These are phyloP conservation scores for Plotosus lineatus DNA, from an alignment of 2,113 vertebrate species.

Conservation along the genomic window DNA sequence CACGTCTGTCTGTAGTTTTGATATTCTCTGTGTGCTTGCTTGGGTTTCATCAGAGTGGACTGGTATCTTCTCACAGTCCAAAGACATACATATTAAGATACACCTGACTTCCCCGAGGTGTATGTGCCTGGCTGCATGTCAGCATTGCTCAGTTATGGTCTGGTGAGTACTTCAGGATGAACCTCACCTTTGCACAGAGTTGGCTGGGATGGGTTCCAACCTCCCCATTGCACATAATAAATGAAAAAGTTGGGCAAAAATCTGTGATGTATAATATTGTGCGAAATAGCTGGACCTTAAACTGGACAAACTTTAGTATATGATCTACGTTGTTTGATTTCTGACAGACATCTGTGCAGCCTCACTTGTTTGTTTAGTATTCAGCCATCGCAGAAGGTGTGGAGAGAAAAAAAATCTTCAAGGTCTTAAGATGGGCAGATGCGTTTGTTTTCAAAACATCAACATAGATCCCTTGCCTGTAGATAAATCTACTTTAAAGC, in stretches of 20 bases:
- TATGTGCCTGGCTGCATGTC: no score
- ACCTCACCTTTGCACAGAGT: no score
- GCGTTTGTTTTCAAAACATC: neutral
- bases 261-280: neutral
- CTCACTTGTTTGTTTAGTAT: slow-evolving; percentile 18
- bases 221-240: neutral
- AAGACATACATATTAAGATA: no score
- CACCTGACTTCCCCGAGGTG: no score
- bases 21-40: no score
- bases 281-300: neutral
- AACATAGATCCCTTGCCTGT: slow-evolving; percentile 9
- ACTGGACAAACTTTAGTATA: neutral
- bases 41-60: no score
- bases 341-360: neutral
- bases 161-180: no score
- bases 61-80: no score
- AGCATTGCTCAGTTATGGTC: no score
- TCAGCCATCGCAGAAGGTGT: neutral
- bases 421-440: slow-evolving; percentile 21
- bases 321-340: neutral
- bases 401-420: neutral
- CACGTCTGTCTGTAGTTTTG: no score
- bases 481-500: slow-evolving; percentile 34
- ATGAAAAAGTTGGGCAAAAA: neutral
- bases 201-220: no score